These are phyloP conservation scores for Congeria kusceri DNA, from an alignment of 2,888 invertebrate species.

Conservation along the genomic window DNA sequence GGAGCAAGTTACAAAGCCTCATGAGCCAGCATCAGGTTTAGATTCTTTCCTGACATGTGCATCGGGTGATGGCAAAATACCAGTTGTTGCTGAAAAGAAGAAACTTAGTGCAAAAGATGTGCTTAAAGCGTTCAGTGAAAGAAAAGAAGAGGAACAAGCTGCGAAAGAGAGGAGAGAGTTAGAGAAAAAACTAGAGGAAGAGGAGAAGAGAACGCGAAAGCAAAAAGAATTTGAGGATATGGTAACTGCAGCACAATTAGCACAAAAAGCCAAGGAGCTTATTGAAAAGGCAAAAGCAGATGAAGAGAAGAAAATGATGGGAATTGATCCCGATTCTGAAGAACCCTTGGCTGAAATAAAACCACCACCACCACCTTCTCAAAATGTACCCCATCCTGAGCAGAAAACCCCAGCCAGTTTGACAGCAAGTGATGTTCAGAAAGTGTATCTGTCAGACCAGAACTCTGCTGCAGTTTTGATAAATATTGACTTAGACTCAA, in stretches of 20 bases:
- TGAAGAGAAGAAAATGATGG: slow-evolving; percentile 67
- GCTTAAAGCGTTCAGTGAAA: slow-evolving; percentile 61
- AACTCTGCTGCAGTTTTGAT: no score
- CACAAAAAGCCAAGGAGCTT: slow-evolving; percentile 7
- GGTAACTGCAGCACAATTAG: background rate
- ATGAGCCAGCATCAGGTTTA: slow-evolving; percentile 57
- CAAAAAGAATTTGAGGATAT: slow-evolving; percentile 20
- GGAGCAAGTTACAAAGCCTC: slow-evolving; percentile 37
- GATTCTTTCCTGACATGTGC: slow-evolving; percentile 69
- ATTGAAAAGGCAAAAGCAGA: slow-evolving; percentile 27
- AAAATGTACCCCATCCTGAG: slow-evolving; percentile 45
- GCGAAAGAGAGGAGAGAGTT: slow-evolving; percentile 13
- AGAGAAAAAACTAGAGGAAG: slow-evolving; percentile 15
- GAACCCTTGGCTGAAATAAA: slow-evolving; percentile 55
- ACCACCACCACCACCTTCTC: slow-evolving; percentile 67
- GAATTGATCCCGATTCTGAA: slow-evolving; percentile 62
- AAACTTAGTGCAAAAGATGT: slow-evolving; percentile 65
- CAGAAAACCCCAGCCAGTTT: slow-evolving; percentile 50
- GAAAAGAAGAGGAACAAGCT: slow-evolving; percentile 51
- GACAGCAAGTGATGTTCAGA: slow-evolving; percentile 38
- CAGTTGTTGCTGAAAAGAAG: slow-evolving; percentile 65
- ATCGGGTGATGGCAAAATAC: slow-evolving; percentile 60
- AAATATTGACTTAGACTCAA: no score
- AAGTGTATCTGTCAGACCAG: slow-evolving; percentile 31
- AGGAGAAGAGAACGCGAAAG: slow-evolving; percentile 18